Evolutionary conservation across 2,888 invertebrate species (phyloP).

Genomic region (Drosophila pseudotakahashii): DNA sequence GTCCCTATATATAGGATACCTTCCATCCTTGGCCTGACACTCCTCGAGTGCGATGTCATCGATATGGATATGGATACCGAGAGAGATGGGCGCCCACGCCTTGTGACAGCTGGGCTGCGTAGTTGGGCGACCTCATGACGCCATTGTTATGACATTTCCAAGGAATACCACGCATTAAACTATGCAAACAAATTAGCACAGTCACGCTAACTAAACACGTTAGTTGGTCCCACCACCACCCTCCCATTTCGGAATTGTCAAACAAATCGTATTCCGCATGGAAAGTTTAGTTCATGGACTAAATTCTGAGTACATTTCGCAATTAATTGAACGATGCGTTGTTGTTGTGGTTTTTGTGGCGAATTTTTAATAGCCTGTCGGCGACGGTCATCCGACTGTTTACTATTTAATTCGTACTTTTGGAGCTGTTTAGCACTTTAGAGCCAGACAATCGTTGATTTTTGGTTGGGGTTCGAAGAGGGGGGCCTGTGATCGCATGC

Average conservation of each 20-base stretch:
- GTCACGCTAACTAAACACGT: constrained; percentile 70
- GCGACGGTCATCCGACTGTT: constrained; percentile 39
- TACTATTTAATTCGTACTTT: constrained; percentile 44
- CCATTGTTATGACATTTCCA: constrained; percentile 65
- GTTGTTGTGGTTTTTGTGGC: constrained; percentile 12
- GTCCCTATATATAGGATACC: no score
- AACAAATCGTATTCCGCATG: constrained; percentile 16
- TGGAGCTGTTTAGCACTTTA: constrained; percentile 62
- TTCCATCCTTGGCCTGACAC: constrained; percentile 22
- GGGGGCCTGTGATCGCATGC: constrained; percentile 24
- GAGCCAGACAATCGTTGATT: constrained; percentile 20
- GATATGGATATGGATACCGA: constrained; percentile 5
- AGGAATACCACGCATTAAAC: constrained; percentile 34
- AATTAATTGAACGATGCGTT: constrained; percentile 26
- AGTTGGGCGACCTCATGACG: constrained; percentile 60
- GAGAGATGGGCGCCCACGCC: constrained; percentile 18
- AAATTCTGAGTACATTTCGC: constrained; percentile 17
- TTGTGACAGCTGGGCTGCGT: constrained; percentile 27
- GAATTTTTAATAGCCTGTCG: constrained; percentile 52
- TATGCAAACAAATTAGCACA: constrained; percentile 61
- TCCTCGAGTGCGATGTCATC: constrained; percentile 21
- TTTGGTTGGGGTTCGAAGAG: neutral
- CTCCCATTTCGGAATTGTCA: neutral
- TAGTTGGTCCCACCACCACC: constrained; percentile 8
- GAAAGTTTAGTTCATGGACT: constrained; percentile 45